Evolutionary conservation across 2,797 vertebrate genomes (phyloP), one percentile per base, ranked within the genome.

Genomic region (Aulostomus chinensis): DNA sequence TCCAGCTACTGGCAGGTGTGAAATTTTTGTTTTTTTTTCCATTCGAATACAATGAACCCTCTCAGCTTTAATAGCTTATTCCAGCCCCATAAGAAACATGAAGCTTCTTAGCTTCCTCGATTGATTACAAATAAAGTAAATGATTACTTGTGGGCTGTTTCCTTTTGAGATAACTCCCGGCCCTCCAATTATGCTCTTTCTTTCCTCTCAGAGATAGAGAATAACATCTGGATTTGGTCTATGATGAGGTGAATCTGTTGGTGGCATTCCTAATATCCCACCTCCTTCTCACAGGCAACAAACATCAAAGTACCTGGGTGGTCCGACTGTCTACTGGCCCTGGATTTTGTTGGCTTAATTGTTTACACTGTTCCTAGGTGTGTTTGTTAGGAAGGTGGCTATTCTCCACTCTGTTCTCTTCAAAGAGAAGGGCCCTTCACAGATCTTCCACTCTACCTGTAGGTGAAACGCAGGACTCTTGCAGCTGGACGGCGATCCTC

Each of bases 191-290:
- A 55, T 61, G 65, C 73, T 77, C 62, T 49, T 74, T 80, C 69
- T 61, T 54, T 63, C 39, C 14, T 45, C 46, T 60, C 33, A 20
- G 49, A 68, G 63, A 80, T 66, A 77, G 82, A 73, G 53, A 85
- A 88, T 53, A 88, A 87, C 86, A 87, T 88, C 87, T 87, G 86
- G 84, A 83, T 88, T 76, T 55, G 50, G 53, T 68, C 37, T 52
- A 34, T 24, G 54, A 78, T 71, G 66, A 80, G 70, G 52, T 68
- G 51, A 48, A 49, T 74, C 54, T 77, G 66, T 69, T 66, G 74
- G 73, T 73, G 37, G 33, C 70, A 32, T 70, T 39, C 18, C 63
- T 61, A 7, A 61, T 53, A 47, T 73, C 34, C 43, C 43, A 1
- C 39, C 61, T 46, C 52, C 25, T 54, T 57, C 61, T 52, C 72